phyloP scores from a whole-genome alignment of 2,113 vertebrate genomes.

The Actenoides lindsayi region DNA sequence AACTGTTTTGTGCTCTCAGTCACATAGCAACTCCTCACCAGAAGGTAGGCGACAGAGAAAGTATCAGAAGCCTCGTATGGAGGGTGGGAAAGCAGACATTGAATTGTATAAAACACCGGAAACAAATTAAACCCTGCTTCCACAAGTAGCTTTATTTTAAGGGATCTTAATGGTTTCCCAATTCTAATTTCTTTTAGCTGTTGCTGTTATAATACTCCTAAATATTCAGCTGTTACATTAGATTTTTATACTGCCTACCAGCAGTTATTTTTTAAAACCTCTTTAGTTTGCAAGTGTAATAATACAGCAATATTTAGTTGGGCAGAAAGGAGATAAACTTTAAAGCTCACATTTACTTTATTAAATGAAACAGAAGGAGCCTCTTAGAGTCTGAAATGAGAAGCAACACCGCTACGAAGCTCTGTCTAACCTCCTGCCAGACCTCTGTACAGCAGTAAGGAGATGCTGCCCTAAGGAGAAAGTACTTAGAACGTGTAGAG shows the following conservation, averaged over 20 bases:
- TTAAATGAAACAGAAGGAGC: neutral
- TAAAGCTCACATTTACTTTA: neutral
- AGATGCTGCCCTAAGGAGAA: conserved; percentile 6
- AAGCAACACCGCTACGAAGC: conserved; percentile 47
- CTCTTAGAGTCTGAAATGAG: neutral
- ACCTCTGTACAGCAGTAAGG: neutral
- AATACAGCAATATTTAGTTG: conserved; percentile 11
- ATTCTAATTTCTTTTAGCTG: neutral
- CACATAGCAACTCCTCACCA: neutral
- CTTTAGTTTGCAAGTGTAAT: conserved; percentile 8
- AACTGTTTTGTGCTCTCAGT: neutral
- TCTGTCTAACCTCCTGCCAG: neutral
- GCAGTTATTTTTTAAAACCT: neutral
- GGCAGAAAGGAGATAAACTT: conserved; percentile 2
- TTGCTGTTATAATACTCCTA: neutral
- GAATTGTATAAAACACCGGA: neutral
- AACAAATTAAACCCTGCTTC: neutral
- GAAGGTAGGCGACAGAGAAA: neutral
- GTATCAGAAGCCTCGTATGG: neutral
- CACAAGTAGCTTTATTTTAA: conserved; percentile 15
- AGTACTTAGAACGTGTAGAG: neutral
- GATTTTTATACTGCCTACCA: neutral
- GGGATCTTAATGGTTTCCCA: neutral
- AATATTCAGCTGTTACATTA: conserved; percentile 6
- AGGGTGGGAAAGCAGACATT: conserved; percentile 1